Conservation (phyloP, 2,113 vertebrate species). For the Dipodomys stephensi region DNA sequence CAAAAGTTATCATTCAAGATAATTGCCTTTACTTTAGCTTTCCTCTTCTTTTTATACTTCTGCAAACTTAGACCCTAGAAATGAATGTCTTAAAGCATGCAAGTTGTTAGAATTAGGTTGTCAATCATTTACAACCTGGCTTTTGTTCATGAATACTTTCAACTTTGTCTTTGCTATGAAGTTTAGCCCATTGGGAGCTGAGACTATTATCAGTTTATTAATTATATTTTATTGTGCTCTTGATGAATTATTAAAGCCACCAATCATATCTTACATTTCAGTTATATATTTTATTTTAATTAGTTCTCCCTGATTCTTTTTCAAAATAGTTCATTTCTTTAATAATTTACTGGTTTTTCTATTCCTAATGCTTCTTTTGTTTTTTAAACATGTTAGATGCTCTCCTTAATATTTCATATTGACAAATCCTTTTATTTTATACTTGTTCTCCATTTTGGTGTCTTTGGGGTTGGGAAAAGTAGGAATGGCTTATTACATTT, state of each 20-base stretch:
- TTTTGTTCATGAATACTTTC: neutral
- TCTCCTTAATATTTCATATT: conserved; percentile 31
- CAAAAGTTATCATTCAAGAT: conserved; percentile 22
- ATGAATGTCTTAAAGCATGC: neutral
- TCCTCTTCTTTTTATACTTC: neutral
- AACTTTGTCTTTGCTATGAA: neutral
- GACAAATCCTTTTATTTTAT: conserved; percentile 20
- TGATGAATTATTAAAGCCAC: neutral
- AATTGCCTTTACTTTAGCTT: neutral
- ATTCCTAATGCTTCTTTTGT: neutral
- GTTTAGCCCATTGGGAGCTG: neutral
- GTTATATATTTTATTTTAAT: neutral
- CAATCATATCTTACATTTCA: neutral
- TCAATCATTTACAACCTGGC: neutral
- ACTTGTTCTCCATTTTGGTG: neutral
- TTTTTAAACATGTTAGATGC: neutral
- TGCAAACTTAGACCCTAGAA: neutral
- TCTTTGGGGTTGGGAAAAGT: neutral
- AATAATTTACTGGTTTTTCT: neutral
- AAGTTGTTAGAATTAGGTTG: neutral
- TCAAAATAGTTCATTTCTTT: neutral
- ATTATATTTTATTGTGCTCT: neutral
- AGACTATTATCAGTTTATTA: neutral
- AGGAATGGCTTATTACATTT: neutral
- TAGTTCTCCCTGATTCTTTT: neutral